Percentiles rank a stretch among this genome's conserved stretches.
Conservation (phyloP, 2,888 invertebrate genomes). For the Myopa testacea region DNA sequence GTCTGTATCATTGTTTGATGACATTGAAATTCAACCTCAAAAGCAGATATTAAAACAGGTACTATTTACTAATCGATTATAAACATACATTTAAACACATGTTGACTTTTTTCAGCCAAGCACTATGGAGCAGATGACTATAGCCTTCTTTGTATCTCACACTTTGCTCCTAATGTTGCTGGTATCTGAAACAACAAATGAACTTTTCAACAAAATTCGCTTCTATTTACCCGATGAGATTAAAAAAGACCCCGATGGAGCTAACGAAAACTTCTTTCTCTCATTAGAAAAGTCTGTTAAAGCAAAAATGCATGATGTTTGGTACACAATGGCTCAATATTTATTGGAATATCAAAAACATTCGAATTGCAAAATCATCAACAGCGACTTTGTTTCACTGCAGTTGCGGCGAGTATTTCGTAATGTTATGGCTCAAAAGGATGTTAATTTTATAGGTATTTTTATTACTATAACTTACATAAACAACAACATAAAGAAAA, state of each 20-base stretch:
- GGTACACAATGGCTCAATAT: slow-evolving; percentile 63
- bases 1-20: slow-evolving; percentile 66
- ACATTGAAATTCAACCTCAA: slow-evolving; percentile 55
- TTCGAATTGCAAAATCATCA: slow-evolving; percentile 54
- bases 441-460: slow-evolving; percentile 63
- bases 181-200: slow-evolving; percentile 53
- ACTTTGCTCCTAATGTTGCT: slow-evolving; percentile 58
- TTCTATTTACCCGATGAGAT: slow-evolving; percentile 47
- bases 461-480: background rate
- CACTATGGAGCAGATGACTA: slow-evolving; percentile 54
- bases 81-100: slow-evolving; percentile 14
- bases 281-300: slow-evolving; percentile 63
- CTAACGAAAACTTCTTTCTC: slow-evolving; percentile 59
- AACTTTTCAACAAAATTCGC: slow-evolving; percentile 53
- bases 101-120: slow-evolving; percentile 40
- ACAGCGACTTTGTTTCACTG: slow-evolving; percentile 57
- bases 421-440: slow-evolving; percentile 60
- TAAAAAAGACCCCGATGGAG: slow-evolving; percentile 52
- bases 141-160: slow-evolving; percentile 61
- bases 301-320: slow-evolving; percentile 62
- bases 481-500: too few species aligned
- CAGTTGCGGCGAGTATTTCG: slow-evolving; percentile 62
- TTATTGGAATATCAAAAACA: slow-evolving; percentile 60
- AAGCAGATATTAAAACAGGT: slow-evolving; percentile 54
- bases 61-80: background rate